Evolutionary conservation across 2,113 vertebrate genomes (phyloP), one percentile per base, ranked within the genome.

Genomic region (Microcebus lehilahytsara): DNA sequence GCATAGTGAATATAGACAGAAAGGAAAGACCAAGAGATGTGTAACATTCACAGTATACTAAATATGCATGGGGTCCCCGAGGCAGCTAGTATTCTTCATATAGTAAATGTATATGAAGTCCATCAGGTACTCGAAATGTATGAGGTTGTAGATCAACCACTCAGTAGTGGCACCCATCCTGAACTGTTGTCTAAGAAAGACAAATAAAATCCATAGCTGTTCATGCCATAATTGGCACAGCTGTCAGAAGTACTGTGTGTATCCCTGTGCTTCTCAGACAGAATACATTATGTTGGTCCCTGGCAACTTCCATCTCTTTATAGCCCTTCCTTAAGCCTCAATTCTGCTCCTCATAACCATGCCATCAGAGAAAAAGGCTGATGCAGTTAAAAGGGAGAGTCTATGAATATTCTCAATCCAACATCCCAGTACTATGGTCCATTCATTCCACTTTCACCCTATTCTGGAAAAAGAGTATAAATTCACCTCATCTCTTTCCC

Each of bases 211-310:
- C 16, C 40, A 72, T 19, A 42, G 14, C 16, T 86, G 6, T 32
- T 80, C 10, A 56, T 75, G 19, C n/a, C 77, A 8, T 58, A 72
- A 83, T 53, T 79, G 56, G 5, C 46, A 34, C 7, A n/a, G 27
- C 9, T n/a, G 40, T 5, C 42, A 37, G 25, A 12, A 62, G 9
- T 7, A 37, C 6, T 72, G 6, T 8, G 25, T 16, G 13, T 56
- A 6, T 19, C 12, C 27, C 10, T 62, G 25, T 53, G 51, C 14
- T 30, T 71, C 69, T 16, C 69, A 10, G 8, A 53, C 22, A 53
- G 2, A 37, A 6, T n/a, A 53, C 1, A 37, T 3, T 40, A 4
- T 34, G 2, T 25, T 9, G 1, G 19, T 30, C n/a, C 42, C n/a
- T 32, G 40, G 58, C 23, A 85, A 16, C 20, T 78, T 85, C 11